Percentiles rank a stretch among this genome's conserved stretches.
Evolutionary conservation across 2,888 invertebrate genomes (phyloP).

Genomic region (Adineta ricciae): DNA sequence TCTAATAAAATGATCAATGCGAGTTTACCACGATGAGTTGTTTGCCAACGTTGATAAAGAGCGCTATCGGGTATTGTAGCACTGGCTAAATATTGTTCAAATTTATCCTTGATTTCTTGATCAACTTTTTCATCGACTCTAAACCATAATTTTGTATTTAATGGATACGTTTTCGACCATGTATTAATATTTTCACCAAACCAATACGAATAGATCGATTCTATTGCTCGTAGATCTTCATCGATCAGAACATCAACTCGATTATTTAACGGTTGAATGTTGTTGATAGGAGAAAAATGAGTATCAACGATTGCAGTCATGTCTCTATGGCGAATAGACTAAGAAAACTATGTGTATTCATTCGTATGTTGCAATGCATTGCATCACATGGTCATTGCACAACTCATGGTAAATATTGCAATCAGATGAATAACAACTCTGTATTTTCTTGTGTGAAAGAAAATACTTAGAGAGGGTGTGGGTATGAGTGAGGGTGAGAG

Average conservation of each 20-base stretch:
- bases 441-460: too few relatives aligned
- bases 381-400: too few relatives aligned
- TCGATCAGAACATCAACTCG: not conserved
- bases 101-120: constrained; percentile 20
- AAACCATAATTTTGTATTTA: constrained; percentile 21
- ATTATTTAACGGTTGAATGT: not conserved
- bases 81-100: not conserved
- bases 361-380: too few relatives aligned
- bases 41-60: constrained; percentile 5
- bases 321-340: not conserved
- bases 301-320: not conserved
- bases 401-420: too few relatives aligned
- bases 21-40: constrained; percentile 4
- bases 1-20: constrained; percentile 26
- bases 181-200: constrained; percentile 24
- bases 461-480: too few relatives aligned
- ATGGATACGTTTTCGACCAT: not conserved
- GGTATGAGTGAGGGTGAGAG: too few relatives aligned
- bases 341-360: too few relatives aligned
- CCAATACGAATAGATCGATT: constrained; percentile 27
- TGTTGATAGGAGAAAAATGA: not conserved
- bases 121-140: not conserved
- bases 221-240: not conserved
- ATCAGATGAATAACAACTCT: too few relatives aligned
- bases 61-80: not conserved